Conservation (phyloP, 2,888 invertebrate genomes). For the Seira musarum region DNA sequence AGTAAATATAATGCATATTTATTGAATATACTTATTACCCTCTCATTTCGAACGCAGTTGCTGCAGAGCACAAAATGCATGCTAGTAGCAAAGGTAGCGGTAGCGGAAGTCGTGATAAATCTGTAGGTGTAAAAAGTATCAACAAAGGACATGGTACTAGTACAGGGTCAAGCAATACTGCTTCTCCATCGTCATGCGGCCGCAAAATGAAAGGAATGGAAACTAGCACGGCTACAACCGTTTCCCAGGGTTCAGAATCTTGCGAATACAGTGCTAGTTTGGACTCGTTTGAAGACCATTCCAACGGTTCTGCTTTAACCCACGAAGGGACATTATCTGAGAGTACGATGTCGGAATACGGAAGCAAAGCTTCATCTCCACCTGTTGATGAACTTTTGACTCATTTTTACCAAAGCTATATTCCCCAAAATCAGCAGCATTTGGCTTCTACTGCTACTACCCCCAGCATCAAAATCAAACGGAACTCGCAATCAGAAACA, state of each 20-base stretch:
- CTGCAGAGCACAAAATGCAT: slow-evolving; percentile 84
- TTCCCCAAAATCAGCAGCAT: slow-evolving; percentile 26
- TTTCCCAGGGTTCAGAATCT: slow-evolving; percentile 36
- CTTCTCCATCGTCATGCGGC: background rate
- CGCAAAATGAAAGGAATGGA: slow-evolving; percentile 37
- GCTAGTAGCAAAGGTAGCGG: slow-evolving; percentile 65
- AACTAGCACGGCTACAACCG: too few relatives aligned
- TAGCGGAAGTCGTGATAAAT: slow-evolving; percentile 63
- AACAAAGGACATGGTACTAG: background rate
- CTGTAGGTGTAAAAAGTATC: slow-evolving; percentile 25
- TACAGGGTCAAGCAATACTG: slow-evolving; percentile 9
- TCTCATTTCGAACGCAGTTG: slow-evolving; percentile 93
- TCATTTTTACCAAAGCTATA: slow-evolving; percentile 31
- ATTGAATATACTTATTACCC: too few relatives aligned
- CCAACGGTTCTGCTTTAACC: slow-evolving; percentile 70
- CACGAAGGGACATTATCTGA: slow-evolving; percentile 70
- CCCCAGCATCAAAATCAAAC: slow-evolving; percentile 2
- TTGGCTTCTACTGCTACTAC: slow-evolving; percentile 32
- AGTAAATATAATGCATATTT: too few relatives aligned
- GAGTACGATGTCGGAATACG: slow-evolving; percentile 67
- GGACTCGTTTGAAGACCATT: slow-evolving; percentile 69
- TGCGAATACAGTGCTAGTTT: slow-evolving; percentile 58
- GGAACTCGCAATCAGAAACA: background rate
- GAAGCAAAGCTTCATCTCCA: slow-evolving; percentile 62
- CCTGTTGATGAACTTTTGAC: slow-evolving; percentile 58